Conservation (phyloP, 2,888 invertebrate genomes). For the Hirtodrosophila alboralis region DNA sequence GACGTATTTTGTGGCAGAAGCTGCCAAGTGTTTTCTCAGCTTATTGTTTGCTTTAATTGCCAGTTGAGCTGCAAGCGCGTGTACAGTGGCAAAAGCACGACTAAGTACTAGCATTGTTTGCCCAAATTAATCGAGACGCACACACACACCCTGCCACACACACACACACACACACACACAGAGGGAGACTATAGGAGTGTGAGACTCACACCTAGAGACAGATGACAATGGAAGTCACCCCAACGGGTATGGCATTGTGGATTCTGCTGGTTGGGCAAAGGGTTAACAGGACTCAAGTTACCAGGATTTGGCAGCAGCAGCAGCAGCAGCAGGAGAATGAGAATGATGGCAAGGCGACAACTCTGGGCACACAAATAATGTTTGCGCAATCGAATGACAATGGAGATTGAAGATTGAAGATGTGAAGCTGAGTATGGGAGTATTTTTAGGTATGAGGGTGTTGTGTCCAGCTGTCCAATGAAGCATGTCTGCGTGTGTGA, state of each 20-base stretch:
- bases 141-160: slow-evolving; percentile 11
- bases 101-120: slow-evolving; percentile 57
- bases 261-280: slow-evolving; percentile 53
- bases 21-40: slow-evolving; percentile 69
- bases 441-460: slow-evolving; percentile 14
- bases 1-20: slow-evolving; percentile 28
- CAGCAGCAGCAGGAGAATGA: too few relatives aligned
- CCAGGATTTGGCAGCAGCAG: slow-evolving; percentile 32
- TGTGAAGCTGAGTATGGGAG: slow-evolving; percentile 8
- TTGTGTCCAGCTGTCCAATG: slow-evolving; percentile 59
- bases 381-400: slow-evolving; percentile 75
- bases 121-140: slow-evolving; percentile 60
- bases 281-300: slow-evolving; percentile 68
- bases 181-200: neutral
- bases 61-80: slow-evolving; percentile 65
- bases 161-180: neutral
- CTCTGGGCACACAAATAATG: slow-evolving; percentile 67
- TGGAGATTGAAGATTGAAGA: slow-evolving; percentile 23
- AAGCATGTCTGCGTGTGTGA: slow-evolving; percentile 75
- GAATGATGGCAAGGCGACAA: slow-evolving; percentile 42
- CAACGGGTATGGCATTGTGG: slow-evolving; percentile 19
- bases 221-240: slow-evolving; percentile 60
- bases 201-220: neutral
- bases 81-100: slow-evolving; percentile 18
- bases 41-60: slow-evolving; percentile 74